Evolutionary conservation across 2,797 vertebrate genomes (phyloP).

Genomic region (Bradypodion pumilum): DNA sequence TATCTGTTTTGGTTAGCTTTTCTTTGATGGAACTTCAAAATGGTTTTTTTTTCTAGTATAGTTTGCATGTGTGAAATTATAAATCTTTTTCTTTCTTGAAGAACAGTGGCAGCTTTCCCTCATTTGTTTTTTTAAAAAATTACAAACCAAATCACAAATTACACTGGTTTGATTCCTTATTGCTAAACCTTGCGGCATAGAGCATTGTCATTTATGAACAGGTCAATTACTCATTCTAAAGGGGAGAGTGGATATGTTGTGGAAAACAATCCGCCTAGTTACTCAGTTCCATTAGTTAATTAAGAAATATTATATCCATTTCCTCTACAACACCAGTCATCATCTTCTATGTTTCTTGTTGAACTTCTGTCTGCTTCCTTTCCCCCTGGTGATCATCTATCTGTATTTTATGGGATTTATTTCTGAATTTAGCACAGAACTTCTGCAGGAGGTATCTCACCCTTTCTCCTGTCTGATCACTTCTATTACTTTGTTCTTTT

Average conservation of each 20-base stretch:
- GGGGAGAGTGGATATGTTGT: conserved; percentile 2
- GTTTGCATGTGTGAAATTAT: conserved; percentile 48
- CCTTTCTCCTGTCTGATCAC: background rate
- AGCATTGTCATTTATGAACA: conserved; percentile 30
- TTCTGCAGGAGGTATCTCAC: background rate
- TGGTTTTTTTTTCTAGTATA: conserved; percentile 53
- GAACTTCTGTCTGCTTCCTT: conserved; percentile 37
- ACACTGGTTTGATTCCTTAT: background rate
- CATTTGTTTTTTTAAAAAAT: background rate
- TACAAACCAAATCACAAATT: conserved; percentile 9
- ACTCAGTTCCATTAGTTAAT: conserved; percentile 37
- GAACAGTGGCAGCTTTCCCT: conserved; percentile 38
- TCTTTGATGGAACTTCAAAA: conserved; percentile 18
- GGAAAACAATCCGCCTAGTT: conserved; percentile 19
- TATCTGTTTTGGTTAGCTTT: conserved; percentile 10
- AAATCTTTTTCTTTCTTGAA: conserved; percentile 52
- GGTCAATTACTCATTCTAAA: conserved; percentile 51
- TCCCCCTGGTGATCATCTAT: conserved; percentile 32
- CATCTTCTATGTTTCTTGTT: conserved; percentile 43
- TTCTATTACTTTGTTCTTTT: background rate
- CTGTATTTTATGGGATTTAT: conserved; percentile 13
- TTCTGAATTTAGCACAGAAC: background rate
- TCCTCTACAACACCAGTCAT: background rate
- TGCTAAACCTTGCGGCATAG: background rate
- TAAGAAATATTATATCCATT: conserved; percentile 17